Base-by-base conservation (phyloP, 2,888 invertebrate genomes). In the Sinopyrophorus schimmeli region DNA sequence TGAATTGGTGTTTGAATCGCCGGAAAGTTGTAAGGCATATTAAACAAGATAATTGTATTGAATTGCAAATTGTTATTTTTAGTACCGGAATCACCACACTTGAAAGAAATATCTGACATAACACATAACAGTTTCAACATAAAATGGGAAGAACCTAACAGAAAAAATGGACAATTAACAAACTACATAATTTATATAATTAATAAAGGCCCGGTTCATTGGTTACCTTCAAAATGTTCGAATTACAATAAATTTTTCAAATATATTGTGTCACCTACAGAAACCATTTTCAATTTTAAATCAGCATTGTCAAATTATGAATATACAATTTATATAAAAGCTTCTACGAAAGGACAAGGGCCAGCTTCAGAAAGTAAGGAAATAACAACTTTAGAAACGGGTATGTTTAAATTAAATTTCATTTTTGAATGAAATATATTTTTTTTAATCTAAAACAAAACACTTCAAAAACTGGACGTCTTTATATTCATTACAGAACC, bases 81-180 rank as follows among this genome's bases (percentile, higher is more conserved):
- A 52, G 55, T 17, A 31, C 49, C 56, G 11, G 44, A 48, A 11
- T 17, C 46, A 3, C 55, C 53, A 17, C 14, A 31, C n/a, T 15
- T 41, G 5, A 17, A 47, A 28, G 14, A 20, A 27, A 12, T 31
- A 15, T 7, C 9, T 1, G 27, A 38, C 7, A 14, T 43, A 14
- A 38, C 47, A 2, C 3, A 32, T 14, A 38, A 23, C n/a, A 7
- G 32, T 5, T 42, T 43, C 14, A 9, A 18, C 2, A 11, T 54
- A 7, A 17, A 23, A 20, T 56, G 56, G 56, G 16, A 47, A 1
- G 49, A 46, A 31, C 54, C 56, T 2, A n/a, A 4, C 1, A 7
- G 21, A 23, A 52, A 43, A 39, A 57, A 55, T 26, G 57, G 57
- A 7, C 6, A 26, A 30, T 20, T 57, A 11, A 21, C 5, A 16